phyloP scores from a whole-genome alignment of 2,888 invertebrate genomes.

The Drosophila fulvimacula region DNA sequence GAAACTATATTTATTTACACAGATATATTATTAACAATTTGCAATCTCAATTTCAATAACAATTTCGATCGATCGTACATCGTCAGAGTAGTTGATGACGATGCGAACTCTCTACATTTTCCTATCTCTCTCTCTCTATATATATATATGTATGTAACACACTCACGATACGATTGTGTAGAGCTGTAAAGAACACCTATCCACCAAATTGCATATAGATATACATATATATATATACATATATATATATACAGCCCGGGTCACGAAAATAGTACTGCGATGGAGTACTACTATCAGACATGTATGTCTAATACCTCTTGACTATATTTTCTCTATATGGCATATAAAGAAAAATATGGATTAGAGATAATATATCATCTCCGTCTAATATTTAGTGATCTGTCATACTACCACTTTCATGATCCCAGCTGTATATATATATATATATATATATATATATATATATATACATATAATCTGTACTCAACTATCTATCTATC shows the following conservation, averaged over 20 bases:
- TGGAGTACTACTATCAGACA: too few species aligned
- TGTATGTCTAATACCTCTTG: too few species aligned
- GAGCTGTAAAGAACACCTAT: constrained; percentile 35
- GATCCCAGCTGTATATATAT: not conserved
- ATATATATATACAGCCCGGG: too few species aligned
- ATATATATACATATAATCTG: constrained; percentile 20
- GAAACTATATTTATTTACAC: constrained; percentile 2
- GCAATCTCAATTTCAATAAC: constrained; percentile 9
- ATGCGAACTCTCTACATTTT: not conserved
- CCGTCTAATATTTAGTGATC: too few species aligned
- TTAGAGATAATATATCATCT: too few species aligned
- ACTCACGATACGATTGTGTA: constrained; percentile 40
- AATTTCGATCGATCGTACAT: constrained; percentile 30
- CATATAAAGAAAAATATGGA: too few species aligned
- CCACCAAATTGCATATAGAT: constrained; percentile 13
- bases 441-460: constrained; percentile 8
- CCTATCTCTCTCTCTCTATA: not conserved
- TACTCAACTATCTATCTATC: constrained; percentile 15
- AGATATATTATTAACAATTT: constrained; percentile 12
- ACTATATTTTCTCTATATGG: too few species aligned
- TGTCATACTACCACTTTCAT: too few species aligned
- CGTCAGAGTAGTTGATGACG: constrained; percentile 14
- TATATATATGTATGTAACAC: constrained; percentile 27
- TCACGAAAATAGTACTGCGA: too few species aligned
- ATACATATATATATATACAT: too few species aligned